Evolutionary conservation across 1,140 invertebrate genomes (phyloP).

Genomic region (Panagrolaimus sp.): DNA sequence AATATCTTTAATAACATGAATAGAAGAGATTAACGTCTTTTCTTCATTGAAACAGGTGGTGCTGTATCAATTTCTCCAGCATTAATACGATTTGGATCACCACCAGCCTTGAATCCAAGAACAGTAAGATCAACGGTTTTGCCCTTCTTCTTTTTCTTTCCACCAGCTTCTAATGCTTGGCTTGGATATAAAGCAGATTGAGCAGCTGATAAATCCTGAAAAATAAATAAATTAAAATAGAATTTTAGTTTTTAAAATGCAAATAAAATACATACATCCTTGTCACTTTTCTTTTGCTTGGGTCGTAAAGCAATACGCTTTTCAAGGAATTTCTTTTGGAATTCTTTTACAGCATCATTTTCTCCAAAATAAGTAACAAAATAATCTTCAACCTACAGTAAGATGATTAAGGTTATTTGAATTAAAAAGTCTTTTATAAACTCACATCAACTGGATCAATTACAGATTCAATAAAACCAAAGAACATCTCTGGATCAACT

Average conservation of each 20-base stretch:
- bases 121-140: slow-evolving; percentile 22
- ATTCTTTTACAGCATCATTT: slow-evolving; percentile 40
- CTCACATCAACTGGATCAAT: slow-evolving; percentile 43
- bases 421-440: slow-evolving; percentile 1
- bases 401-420: slow-evolving; percentile 14
- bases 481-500: slow-evolving; percentile 39
- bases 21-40: slow-evolving; percentile 6
- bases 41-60: slow-evolving; percentile 2
- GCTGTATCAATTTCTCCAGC: slow-evolving; percentile 33
- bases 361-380: slow-evolving; percentile 45
- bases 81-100: slow-evolving; percentile 45
- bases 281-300: slow-evolving; percentile 22
- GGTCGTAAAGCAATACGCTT: slow-evolving; percentile 45
- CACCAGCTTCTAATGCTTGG: neutral
- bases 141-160: slow-evolving; percentile 19
- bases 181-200: slow-evolving; percentile 26
- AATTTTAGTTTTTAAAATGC: neutral
- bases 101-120: slow-evolving; percentile 34
- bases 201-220: slow-evolving; percentile 41
- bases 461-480: slow-evolving; percentile 30
- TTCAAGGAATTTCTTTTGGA: slow-evolving; percentile 45
- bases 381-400: slow-evolving; percentile 40
- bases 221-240: neutral
- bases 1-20: too few relatives aligned
- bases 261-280: slow-evolving; percentile 34